Percentiles rank a stretch among this genome's conserved stretches.
phyloP scores from a whole-genome alignment of 2,113 vertebrate genomes.

The Toxotes jaculatrix region DNA sequence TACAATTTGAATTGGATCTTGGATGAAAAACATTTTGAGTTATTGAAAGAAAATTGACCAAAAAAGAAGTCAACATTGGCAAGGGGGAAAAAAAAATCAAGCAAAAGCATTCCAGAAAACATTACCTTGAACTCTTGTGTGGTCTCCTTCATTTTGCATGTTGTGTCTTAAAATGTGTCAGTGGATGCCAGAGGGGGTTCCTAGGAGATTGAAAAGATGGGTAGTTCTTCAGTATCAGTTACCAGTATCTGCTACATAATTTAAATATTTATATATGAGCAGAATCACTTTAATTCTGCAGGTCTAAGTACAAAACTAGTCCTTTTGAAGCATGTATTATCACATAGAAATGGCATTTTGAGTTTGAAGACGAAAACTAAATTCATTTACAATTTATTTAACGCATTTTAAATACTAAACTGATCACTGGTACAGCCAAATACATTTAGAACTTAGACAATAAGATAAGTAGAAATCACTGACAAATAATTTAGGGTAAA shows the following conservation, averaged over 20 bases:
- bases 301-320: not conserved
- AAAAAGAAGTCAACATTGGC: slow-evolving; percentile 70
- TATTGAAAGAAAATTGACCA: slow-evolving; percentile 21
- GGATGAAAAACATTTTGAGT: not conserved
- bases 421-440: no score
- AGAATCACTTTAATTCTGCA: not conserved
- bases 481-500: no score
- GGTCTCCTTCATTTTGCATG: slow-evolving; percentile 71
- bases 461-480: no score
- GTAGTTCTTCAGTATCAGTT: not conserved
- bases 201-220: no score
- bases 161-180: not conserved
- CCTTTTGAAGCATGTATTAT: not conserved
- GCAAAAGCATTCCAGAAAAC: slow-evolving; percentile 91
- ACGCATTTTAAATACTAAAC: no score
- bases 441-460: not conserved
- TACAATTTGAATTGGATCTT: slow-evolving; percentile 60
- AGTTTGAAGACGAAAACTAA: not conserved
- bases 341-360: not conserved
- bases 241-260: not conserved
- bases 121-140: slow-evolving; percentile 86
- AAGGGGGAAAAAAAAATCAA: slow-evolving; percentile 49
- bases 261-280: no score
- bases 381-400: no score
- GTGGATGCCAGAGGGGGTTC: not conserved